Conservation (phyloP, 30 jellyfish, hydroid and myxozoan species). For the Turritopsis dohrnii region DNA sequence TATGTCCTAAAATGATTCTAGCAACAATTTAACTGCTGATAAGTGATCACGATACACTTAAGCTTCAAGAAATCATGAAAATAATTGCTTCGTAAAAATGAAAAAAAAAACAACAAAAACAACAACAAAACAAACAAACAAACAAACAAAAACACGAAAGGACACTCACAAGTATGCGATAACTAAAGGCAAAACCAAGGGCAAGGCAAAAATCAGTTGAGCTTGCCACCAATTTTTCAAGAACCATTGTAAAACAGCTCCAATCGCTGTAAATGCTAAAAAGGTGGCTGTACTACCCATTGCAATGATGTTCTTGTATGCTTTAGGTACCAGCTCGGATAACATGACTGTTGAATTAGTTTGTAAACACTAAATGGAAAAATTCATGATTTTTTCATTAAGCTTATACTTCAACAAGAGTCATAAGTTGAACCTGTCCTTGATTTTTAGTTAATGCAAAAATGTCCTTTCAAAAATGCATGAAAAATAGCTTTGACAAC, state of each 20-base stretch:
- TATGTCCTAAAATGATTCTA: no score
- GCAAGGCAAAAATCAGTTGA: slow-evolving; percentile 2
- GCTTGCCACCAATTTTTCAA: slow-evolving; percentile 17
- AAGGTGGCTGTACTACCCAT: not conserved
- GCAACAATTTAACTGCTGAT: not conserved
- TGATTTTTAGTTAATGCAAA: no score
- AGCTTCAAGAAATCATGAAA: not conserved
- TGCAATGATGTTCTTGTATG: not conserved
- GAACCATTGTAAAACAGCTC: not conserved
- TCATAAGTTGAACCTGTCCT: no score
- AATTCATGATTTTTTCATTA: no score
- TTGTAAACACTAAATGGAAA: no score
- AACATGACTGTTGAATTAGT: not conserved
- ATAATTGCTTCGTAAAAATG: not conserved
- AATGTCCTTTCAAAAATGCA: no score
- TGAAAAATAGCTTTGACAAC: no score
- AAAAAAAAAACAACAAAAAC: not conserved
- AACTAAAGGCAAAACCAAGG: not conserved
- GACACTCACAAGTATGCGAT: slow-evolving; percentile 17
- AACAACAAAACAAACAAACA: not conserved
- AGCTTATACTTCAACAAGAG: no score
- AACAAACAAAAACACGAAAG: not conserved
- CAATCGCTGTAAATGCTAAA: not conserved
- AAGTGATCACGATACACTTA: not conserved
- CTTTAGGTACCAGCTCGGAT: slow-evolving; percentile 4